Base-by-base conservation (phyloP, 2,113 vertebrate genomes). In the Pelobates fuscus region DNA sequence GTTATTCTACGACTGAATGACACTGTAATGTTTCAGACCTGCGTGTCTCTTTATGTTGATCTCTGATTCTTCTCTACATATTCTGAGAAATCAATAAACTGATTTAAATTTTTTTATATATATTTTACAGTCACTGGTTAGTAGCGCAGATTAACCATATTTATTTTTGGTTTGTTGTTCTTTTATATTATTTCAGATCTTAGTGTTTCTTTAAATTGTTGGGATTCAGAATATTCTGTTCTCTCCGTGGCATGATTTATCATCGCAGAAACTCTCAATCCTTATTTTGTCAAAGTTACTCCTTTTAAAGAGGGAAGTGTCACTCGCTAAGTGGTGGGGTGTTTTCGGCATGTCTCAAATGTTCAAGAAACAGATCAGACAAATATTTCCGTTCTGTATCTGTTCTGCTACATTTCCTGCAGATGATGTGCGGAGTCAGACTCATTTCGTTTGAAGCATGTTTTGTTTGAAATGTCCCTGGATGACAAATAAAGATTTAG, bases 381-480 rank as follows among this genome's bases (percentile, higher is more conserved):
- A 67, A 78, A 71, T 30, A 43, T 78, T 78, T 82, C 78, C 23
- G 8, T 30, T 78, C 72, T 57, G 55, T 78, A 77, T 78, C 59
- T 63, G 76, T 20, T 54, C 71, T 78, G 55, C 1, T 62, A 69
- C 62, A 70, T 80, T 61, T 79, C 70, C 78, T 80, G 43, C 67
- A 72, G 63, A 72, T 66, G 64, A 76, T 68, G 32, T 23, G 55
- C 49, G 21, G 8, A 23, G 29, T 54, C 70, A 52, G 76, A 24
- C 71, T 66, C 63, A 66, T 61, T 49, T 26, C 30, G 63, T 32
- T 67, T 69, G 52, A 63, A 76, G 70, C 71, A 65, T 44, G 62
- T 11, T 64, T 68, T 24, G 41, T 64, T 67, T 74, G 62, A 70
- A 60, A 64, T 25, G 20, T 78, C 75, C 27, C 29, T 20, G 59